phyloP scores from a whole-genome alignment of 2,797 vertebrate genomes.

The Echiichthys vipera region DNA sequence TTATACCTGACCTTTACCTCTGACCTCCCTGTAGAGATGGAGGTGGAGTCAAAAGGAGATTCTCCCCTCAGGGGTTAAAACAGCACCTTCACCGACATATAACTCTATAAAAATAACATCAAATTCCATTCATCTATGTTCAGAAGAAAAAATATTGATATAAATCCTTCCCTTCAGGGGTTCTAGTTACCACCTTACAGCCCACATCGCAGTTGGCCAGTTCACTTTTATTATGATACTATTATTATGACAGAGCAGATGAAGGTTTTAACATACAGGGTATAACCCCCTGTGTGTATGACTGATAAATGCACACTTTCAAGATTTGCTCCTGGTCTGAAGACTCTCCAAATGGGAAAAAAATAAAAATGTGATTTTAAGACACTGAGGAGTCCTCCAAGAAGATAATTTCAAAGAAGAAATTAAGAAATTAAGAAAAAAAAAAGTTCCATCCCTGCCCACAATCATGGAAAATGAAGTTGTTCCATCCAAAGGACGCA shows the following conservation, averaged over 20 bases:
- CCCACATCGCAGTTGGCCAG: neutral
- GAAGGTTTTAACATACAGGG: neutral
- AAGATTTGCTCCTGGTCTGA: neutral
- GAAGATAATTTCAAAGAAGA: slow-evolving; percentile 15
- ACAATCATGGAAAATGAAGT: slow-evolving; percentile 26
- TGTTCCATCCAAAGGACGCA: slow-evolving; percentile 27
- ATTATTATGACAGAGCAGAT: too few species aligned
- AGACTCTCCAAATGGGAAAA: neutral
- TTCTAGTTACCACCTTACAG: slow-evolving; percentile 18
- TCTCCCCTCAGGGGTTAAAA: slow-evolving; percentile 49
- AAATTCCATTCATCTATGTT: slow-evolving; percentile 33
- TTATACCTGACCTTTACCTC: slow-evolving; percentile 33
- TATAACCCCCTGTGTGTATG: neutral
- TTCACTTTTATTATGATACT: slow-evolving; percentile 21
- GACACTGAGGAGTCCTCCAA: neutral
- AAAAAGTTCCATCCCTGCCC: neutral
- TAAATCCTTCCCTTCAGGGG: slow-evolving; percentile 28
- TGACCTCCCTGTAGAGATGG: slow-evolving; percentile 37
- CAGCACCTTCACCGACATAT: slow-evolving; percentile 29
- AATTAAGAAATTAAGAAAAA: slow-evolving; percentile 7
- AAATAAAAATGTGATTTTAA: neutral
- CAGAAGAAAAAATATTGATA: slow-evolving; percentile 45
- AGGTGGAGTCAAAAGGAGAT: slow-evolving; percentile 45
- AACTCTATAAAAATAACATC: slow-evolving; percentile 53
- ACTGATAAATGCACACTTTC: neutral